Percentiles rank a stretch among this genome's conserved stretches.
Evolutionary conservation across 1,140 invertebrate genomes (phyloP).

Genomic region (Spodoptera litura): DNA sequence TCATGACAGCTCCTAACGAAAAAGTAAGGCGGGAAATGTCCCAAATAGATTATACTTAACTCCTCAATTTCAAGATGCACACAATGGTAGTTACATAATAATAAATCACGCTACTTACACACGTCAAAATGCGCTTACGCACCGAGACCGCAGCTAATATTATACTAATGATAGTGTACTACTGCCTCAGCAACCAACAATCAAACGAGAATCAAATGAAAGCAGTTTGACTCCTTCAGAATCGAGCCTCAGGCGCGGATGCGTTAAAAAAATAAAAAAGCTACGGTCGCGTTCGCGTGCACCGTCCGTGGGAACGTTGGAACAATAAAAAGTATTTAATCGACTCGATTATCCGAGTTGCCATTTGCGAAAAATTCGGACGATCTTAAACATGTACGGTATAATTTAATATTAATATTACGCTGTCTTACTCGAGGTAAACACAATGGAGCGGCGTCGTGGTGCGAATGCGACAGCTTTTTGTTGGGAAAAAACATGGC

Average conservation of each 20-base stretch:
- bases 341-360: slow-evolving; percentile 64
- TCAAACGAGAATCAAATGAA: slow-evolving; percentile 76
- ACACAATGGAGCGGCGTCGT: slow-evolving; percentile 59
- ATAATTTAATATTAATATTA: slow-evolving; percentile 55
- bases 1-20: slow-evolving; percentile 33
- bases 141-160: slow-evolving; percentile 72
- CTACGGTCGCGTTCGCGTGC: slow-evolving; percentile 65
- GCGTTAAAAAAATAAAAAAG: slow-evolving; percentile 57
- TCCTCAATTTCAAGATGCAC: slow-evolving; percentile 58
- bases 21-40: slow-evolving; percentile 49
- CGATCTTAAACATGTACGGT: slow-evolving; percentile 48
- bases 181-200: slow-evolving; percentile 61
- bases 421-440: slow-evolving; percentile 59
- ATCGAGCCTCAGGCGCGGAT: slow-evolving; percentile 74
- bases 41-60: slow-evolving; percentile 51
- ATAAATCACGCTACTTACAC: slow-evolving; percentile 75
- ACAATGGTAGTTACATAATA: slow-evolving; percentile 56
- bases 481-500: slow-evolving; percentile 62
- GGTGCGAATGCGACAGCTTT: slow-evolving; percentile 64
- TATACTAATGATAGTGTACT: slow-evolving; percentile 72
- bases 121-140: slow-evolving; percentile 74
- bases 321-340: slow-evolving; percentile 68
- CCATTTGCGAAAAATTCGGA: slow-evolving; percentile 64
- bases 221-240: slow-evolving; percentile 67
- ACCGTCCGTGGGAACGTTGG: slow-evolving; percentile 75